Percentiles rank a stretch among this genome's conserved stretches.
These are phyloP conservation scores for Meta bourneti DNA, from an alignment of 2,888 invertebrate genomes.

Conservation along the genomic window DNA sequence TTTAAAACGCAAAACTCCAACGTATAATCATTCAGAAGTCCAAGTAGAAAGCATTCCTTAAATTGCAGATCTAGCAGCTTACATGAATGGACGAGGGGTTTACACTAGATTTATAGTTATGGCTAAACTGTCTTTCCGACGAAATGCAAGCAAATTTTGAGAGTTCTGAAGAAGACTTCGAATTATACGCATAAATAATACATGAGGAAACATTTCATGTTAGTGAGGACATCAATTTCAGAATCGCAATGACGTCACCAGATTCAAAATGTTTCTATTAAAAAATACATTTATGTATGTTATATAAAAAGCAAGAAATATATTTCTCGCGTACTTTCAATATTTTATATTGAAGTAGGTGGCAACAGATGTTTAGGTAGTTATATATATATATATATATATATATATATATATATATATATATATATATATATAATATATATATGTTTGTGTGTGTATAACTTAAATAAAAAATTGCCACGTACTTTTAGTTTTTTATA, in stretches of 20 bases:
- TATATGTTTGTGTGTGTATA: too few species aligned
- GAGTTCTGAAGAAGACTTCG: not conserved
- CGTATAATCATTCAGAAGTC: too few species aligned
- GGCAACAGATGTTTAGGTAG: not conserved
- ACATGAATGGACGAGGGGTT: not conserved
- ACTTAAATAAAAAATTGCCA: too few species aligned
- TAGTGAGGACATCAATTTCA: not conserved
- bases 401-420: too few species aligned
- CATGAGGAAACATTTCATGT: not conserved
- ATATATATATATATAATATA: too few species aligned
- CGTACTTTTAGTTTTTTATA: too few species aligned
- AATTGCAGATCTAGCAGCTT: not conserved
- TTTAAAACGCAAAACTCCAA: too few species aligned
- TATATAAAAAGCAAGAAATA: not conserved
- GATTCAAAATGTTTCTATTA: slow-evolving; percentile 1
- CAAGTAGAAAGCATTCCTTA: not conserved
- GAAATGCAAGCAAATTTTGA: not conserved
- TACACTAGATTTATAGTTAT: not conserved
- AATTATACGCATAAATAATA: not conserved
- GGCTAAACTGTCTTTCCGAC: not conserved
- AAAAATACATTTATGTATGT: not conserved
- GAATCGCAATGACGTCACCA: not conserved
- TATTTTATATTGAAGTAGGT: not conserved
- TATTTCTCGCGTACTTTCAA: not conserved
- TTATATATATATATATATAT: too few species aligned